Conservation (phyloP, 2,113 vertebrate species). For the Crypturellus undulatus region DNA sequence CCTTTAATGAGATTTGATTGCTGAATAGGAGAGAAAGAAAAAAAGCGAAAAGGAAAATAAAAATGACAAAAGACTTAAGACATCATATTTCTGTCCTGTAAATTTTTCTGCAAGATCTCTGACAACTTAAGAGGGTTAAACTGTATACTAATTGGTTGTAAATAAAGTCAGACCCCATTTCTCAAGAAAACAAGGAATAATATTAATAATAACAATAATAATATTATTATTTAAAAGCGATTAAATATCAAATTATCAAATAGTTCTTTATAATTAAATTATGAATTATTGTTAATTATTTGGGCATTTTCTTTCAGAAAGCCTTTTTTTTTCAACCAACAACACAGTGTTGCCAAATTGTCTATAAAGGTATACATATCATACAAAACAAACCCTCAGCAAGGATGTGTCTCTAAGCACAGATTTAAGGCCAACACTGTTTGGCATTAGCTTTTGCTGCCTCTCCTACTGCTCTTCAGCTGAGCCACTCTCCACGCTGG, state of each 20-base stretch:
- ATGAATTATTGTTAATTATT: not conserved
- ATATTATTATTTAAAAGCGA: not conserved
- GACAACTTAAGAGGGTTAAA: not conserved
- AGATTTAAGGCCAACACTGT: not conserved
- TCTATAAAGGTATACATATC: not conserved
- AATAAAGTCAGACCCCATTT: not conserved
- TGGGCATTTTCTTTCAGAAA: not conserved
- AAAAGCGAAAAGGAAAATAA: not conserved
- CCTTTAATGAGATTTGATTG: not conserved
- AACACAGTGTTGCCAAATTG: not conserved
- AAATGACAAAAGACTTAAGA: not conserved
- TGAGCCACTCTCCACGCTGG: not conserved
- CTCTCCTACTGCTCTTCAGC: not conserved
- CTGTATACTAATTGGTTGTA: not conserved
- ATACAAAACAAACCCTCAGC: not conserved
- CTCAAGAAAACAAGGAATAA: not conserved
- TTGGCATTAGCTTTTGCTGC: rapidly evolving
- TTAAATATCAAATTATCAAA: too few relatives aligned
- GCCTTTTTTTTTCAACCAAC: not conserved
- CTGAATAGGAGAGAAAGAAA: not conserved
- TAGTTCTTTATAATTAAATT: not conserved
- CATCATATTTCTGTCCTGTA: not conserved
- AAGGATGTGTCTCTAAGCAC: not conserved
- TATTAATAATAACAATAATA: rapidly evolving
- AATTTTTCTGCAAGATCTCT: not conserved